Evolutionary conservation across 2,888 invertebrate species (phyloP), one percentile per base, ranked within the genome.

Genomic region (Anorthoa munda): DNA sequence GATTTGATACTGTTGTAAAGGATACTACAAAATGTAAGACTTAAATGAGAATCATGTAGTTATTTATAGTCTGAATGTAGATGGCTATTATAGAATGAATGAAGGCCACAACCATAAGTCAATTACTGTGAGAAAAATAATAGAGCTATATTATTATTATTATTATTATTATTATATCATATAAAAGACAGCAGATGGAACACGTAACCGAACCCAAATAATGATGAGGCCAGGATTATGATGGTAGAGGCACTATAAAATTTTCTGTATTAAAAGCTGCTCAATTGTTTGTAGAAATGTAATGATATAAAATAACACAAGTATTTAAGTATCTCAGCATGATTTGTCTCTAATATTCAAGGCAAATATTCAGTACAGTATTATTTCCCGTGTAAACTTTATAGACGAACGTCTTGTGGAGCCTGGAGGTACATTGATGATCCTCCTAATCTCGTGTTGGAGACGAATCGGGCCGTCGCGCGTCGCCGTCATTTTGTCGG

Each of bases 271-370:
- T 13, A 23, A 45, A 55, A 23, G 2, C 5, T 15, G 9, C 15
- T 56, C 15, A 18, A 13, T 58, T 4, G 15, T 61, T 13, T 39
- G 13, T 23, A 12, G 23, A 45, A 39, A 39, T 39, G 39, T 39
- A 39, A 39, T 39, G 39, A 39, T 39, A 39, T 39, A 39, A 39
- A 39, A 9, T 39, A 39, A 39, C 7, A 39, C 39, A 39, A 39
- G 39, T 39, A 39, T 39, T 9, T 39, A 39, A 39, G 39, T 39
- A 39, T 15, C 18, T 18, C 21, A 23, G 45, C 45, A 66, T 45
- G 15, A 39, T 39, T 26, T 13, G 11, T n/a, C 11, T 73, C 23
- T 48, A 39, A 23, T 18, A 73, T 26, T 74, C 15, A 39, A 15
- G 4, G 21, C 7, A 45, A 51, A 59, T 50, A 45, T 45, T 45